These are phyloP conservation scores for Muricea muricata DNA, from an alignment of 92 coral and sea anemone species.

Conservation along the genomic window DNA sequence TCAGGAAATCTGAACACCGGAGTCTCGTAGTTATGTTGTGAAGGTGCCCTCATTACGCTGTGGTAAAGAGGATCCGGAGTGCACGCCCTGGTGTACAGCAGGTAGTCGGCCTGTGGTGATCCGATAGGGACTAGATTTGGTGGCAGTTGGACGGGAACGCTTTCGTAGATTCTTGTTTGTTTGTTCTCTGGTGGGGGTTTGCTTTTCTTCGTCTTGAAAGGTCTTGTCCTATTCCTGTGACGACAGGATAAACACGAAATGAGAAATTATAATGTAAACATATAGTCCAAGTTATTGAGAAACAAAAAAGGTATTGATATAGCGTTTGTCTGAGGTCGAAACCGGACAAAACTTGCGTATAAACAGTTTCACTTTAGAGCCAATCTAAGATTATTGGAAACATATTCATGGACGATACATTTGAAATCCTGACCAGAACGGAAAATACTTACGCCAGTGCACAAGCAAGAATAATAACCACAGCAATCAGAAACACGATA, in stretches of 20 bases:
- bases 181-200: not conserved
- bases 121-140: not conserved
- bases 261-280: too few relatives aligned
- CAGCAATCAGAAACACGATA: slow-evolving; percentile 18
- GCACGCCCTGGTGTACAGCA: not conserved
- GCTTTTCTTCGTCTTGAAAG: not conserved
- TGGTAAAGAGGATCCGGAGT: not conserved
- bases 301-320: too few relatives aligned
- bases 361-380: too few relatives aligned
- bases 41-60: not conserved
- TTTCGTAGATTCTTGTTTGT: not conserved
- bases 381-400: too few relatives aligned
- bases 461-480: slow-evolving; percentile 34
- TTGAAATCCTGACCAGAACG: not conserved
- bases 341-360: too few relatives aligned
- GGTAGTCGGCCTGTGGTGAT: not conserved
- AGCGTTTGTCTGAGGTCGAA: too few relatives aligned
- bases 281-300: too few relatives aligned
- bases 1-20: slow-evolving; percentile 16
- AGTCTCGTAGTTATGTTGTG: slow-evolving; percentile 4
- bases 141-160: slow-evolving; percentile 9
- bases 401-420: not conserved
- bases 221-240: not conserved
- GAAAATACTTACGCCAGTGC: slow-evolving; percentile 38
- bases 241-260: not conserved